Percentiles rank a stretch among this genome's conserved stretches.
These are phyloP conservation scores for Phyllopteryx taeniolatus DNA, from an alignment of 2,113 vertebrate species.

Conservation along the genomic window DNA sequence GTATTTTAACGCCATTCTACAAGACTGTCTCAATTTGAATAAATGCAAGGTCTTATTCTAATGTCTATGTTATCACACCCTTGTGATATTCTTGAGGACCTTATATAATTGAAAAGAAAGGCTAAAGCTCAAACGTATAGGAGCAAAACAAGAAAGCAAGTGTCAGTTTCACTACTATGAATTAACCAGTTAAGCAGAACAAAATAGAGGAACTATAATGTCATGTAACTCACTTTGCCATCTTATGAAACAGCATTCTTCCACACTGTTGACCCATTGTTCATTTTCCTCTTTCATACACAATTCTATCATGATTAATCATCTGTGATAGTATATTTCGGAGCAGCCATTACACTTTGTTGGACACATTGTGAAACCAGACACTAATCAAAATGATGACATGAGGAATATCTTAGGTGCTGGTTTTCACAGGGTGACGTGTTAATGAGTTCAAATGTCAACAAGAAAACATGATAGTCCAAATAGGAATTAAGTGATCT, in stretches of 20 bases:
- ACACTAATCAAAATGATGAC: background rate
- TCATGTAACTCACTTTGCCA: conserved; percentile 66
- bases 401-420: conserved; percentile 1
- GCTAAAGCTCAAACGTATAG: background rate
- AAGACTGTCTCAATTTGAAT: background rate
- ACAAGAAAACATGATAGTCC: background rate
- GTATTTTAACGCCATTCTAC: background rate
- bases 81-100: background rate
- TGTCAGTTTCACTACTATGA: conserved; percentile 67
- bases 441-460: conserved; percentile 1
- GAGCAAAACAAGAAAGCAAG: conserved; percentile 33
- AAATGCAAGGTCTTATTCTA: background rate
- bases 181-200: conserved; percentile 70
- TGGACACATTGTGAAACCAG: background rate
- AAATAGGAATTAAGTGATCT: background rate
- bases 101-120: background rate
- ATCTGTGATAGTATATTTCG: background rate
- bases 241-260: conserved; percentile 71
- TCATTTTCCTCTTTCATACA: conserved; percentile 57
- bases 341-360: background rate
- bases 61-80: background rate
- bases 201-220: conserved; percentile 70
- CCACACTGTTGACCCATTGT: conserved; percentile 60
- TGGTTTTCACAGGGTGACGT: conserved; percentile 7
- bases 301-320: background rate